These are phyloP conservation scores for Drosophila melanosoma DNA, from an alignment of 2,888 invertebrate genomes.

Conservation along the genomic window DNA sequence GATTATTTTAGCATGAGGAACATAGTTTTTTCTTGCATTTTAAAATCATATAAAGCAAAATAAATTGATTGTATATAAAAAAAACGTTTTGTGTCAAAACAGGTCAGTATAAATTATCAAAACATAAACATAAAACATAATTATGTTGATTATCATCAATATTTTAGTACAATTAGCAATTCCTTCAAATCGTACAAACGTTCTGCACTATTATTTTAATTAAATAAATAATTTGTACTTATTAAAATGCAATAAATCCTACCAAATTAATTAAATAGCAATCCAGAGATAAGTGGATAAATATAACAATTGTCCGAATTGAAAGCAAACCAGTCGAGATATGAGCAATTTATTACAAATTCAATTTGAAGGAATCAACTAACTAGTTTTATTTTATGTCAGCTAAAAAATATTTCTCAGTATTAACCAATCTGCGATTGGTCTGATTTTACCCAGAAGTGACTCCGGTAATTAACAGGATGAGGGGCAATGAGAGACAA, in stretches of 20 bases:
- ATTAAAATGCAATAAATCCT: not conserved
- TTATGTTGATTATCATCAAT: not conserved
- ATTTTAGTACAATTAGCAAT: not conserved
- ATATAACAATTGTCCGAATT: not conserved
- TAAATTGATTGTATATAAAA: not conserved
- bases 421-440: not conserved
- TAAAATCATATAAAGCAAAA: not conserved
- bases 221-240: too few relatives aligned
- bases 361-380: constrained; percentile 26
- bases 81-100: not conserved
- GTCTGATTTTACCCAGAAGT: constrained; percentile 11
- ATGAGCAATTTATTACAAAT: not conserved
- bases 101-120: not conserved
- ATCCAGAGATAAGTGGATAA: not conserved
- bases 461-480: constrained; percentile 47
- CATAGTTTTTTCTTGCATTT: not conserved
- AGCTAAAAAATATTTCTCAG: not conserved
- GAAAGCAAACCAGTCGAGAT: not conserved
- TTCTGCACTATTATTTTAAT: not conserved
- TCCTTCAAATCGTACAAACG: not conserved
- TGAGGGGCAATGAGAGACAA: constrained; percentile 9
- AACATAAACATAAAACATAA: not conserved
- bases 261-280: not conserved
- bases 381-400: constrained; percentile 12
- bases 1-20: not conserved